Conservation (phyloP, 2,888 invertebrate species). For the Melinaea marsaeus region DNA sequence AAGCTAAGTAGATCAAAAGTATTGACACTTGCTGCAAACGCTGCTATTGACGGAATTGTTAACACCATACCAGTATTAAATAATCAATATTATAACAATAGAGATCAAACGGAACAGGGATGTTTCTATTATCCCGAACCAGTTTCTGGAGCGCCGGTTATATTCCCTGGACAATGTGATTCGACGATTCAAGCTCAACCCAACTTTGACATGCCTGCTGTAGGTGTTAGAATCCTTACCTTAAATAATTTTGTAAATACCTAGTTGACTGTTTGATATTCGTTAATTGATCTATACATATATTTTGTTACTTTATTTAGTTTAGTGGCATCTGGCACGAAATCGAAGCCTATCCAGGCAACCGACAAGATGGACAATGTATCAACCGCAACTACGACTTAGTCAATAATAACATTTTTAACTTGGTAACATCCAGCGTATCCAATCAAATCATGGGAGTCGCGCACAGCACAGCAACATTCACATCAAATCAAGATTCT, state of each 20-base stretch:
- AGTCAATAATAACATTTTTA: conserved; percentile 35
- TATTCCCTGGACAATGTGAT: conserved; percentile 59
- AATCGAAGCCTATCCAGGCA: conserved; percentile 50
- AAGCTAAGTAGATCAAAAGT: conserved; percentile 53
- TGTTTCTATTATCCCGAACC: conserved; percentile 61
- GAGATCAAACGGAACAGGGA: conserved; percentile 45
- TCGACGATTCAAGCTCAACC: conserved; percentile 42
- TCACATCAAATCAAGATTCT: conserved; percentile 38
- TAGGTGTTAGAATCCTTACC: conserved; percentile 30
- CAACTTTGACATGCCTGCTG: conserved; percentile 44
- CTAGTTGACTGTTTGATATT: conserved; percentile 35
- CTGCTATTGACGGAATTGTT: conserved; percentile 32
- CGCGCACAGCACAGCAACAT: conserved; percentile 38
- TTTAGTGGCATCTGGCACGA: conserved; percentile 40
- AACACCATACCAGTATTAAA: conserved; percentile 44
- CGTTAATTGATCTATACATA: too few relatives aligned
- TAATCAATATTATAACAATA: conserved; percentile 43
- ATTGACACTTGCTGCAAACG: conserved; percentile 28
- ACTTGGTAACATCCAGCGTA: conserved; percentile 45
- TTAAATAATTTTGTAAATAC: conserved; percentile 40
- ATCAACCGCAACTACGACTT: conserved; percentile 44
- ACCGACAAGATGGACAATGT: conserved; percentile 51
- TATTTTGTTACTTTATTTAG: too few relatives aligned
- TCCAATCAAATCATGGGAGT: conserved; percentile 39
- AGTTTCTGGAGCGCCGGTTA: conserved; percentile 44